Percentiles rank a stretch among this genome's conserved stretches.
Evolutionary conservation across 2,113 vertebrate species (phyloP).

Genomic region (sheep (Ovis aries)): DNA sequence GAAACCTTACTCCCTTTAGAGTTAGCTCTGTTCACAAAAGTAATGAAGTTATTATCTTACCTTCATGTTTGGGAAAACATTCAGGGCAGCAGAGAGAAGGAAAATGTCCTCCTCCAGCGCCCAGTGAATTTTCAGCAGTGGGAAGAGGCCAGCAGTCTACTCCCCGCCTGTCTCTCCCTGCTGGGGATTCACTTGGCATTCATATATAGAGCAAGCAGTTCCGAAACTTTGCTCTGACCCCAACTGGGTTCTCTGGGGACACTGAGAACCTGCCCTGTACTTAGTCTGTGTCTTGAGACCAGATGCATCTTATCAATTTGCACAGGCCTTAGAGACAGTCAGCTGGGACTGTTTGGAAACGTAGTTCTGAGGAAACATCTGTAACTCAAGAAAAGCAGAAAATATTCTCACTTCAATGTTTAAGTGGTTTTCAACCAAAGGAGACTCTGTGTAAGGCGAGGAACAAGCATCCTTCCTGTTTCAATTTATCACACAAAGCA

Average conservation of each 20-base stretch:
- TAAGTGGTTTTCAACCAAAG: slow-evolving; percentile 45
- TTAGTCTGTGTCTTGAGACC: slow-evolving; percentile 53
- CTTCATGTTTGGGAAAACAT: slow-evolving; percentile 76
- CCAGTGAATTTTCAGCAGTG: neutral
- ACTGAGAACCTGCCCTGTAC: neutral
- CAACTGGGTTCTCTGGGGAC: slow-evolving; percentile 56
- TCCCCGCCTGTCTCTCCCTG: slow-evolving; percentile 14
- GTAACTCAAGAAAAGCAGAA: slow-evolving; percentile 36
- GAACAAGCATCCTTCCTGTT: neutral
- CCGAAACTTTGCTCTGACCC: slow-evolving; percentile 58
- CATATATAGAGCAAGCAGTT: slow-evolving; percentile 44
- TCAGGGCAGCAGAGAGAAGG: slow-evolving; percentile 51
- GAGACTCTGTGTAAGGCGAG: neutral
- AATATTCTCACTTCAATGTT: neutral
- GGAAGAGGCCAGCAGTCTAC: slow-evolving; percentile 47
- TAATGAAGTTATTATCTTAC: slow-evolving; percentile 72
- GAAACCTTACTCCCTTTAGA: slow-evolving; percentile 14
- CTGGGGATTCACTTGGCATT: slow-evolving; percentile 39
- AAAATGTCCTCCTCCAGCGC: neutral
- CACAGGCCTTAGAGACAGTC: slow-evolving; percentile 52
- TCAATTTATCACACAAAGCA: neutral
- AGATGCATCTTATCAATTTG: slow-evolving; percentile 55
- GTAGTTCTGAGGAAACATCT: slow-evolving; percentile 53
- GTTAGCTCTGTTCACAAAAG: slow-evolving; percentile 48
- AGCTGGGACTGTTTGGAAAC: slow-evolving; percentile 29